phyloP scores from a whole-genome alignment of 2,888 invertebrate genomes.

The Abrostola triplasia region DNA sequence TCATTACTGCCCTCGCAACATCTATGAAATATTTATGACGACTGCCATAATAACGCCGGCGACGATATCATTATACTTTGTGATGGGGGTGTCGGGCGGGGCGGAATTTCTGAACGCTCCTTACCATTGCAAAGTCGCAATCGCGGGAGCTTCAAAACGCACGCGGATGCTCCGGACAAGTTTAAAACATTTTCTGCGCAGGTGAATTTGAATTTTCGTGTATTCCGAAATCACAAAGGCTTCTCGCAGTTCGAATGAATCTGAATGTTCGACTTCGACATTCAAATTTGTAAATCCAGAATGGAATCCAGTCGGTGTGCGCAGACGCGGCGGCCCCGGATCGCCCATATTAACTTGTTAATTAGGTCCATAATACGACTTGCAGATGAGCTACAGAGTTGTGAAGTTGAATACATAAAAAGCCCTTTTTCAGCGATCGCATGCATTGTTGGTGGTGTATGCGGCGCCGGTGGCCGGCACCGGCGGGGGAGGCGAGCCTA shows the following conservation, averaged over 20 bases:
- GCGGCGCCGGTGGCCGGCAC: constrained; percentile 65
- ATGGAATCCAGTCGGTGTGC: constrained; percentile 68
- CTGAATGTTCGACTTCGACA: constrained; percentile 49
- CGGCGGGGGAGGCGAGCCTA: constrained; percentile 80
- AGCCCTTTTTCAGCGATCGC: constrained; percentile 90
- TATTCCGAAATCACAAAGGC: constrained; percentile 61
- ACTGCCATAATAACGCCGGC: constrained; percentile 87
- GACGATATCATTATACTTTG: constrained; percentile 89
- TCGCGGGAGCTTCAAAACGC: constrained; percentile 70
- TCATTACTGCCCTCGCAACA: constrained; percentile 84
- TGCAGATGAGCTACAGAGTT: constrained; percentile 94
- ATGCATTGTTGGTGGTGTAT: constrained; percentile 81
- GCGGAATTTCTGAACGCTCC: constrained; percentile 88
- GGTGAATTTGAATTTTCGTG: constrained; percentile 71
- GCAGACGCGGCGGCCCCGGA: constrained; percentile 89
- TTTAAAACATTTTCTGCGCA: constrained; percentile 70
- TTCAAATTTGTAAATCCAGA: constrained; percentile 61
- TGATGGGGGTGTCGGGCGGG: constrained; percentile 88
- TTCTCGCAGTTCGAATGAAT: constrained; percentile 55
- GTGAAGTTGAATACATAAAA: constrained; percentile 91
- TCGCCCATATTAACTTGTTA: constrained; percentile 96
- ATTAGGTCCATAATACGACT: constrained; percentile 96
- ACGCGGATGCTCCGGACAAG: constrained; percentile 59
- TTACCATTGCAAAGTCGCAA: constrained; percentile 87
- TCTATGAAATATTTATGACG: constrained; percentile 89